Evolutionary conservation across 2,113 vertebrate genomes (phyloP).

Genomic region (Rissa tridactyla): DNA sequence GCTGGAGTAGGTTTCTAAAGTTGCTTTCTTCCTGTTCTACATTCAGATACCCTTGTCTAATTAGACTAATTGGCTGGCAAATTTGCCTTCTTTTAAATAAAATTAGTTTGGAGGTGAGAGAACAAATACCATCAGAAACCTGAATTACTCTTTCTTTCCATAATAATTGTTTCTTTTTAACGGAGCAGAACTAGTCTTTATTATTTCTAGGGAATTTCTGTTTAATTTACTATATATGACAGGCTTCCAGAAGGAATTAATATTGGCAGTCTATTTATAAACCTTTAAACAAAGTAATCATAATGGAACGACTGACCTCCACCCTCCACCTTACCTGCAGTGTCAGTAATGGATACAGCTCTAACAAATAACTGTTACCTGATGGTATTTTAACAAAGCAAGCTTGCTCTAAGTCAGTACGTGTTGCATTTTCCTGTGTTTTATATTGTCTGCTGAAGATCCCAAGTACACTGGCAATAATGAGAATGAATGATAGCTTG

Average conservation of each 20-base stretch:
- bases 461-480: conserved; percentile 1
- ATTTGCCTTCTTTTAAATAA: conserved; percentile 30
- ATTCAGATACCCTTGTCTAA: not conserved
- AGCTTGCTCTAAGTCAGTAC: not conserved
- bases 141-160: not conserved
- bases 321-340: not conserved
- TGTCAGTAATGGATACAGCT: not conserved
- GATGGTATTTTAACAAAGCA: not conserved
- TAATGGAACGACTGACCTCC: not conserved
- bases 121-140: not conserved
- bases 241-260: not conserved
- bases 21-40: conserved; percentile 32
- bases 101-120: conserved; percentile 14
- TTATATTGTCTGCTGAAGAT: conserved; percentile 18
- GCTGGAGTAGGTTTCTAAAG: not conserved
- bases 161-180: conserved; percentile 28
- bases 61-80: conserved; percentile 33
- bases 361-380: not conserved
- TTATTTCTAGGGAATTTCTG: conserved; percentile 20
- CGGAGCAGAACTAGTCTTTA: not conserved
- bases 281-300: conserved; percentile 8
- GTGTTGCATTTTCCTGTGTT: conserved; percentile 20
- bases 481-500: conserved; percentile 53
- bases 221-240: not conserved
- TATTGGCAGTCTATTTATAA: not conserved